Base-by-base conservation (phyloP, 2,113 vertebrate genomes). In the Cebus imitator region DNA sequence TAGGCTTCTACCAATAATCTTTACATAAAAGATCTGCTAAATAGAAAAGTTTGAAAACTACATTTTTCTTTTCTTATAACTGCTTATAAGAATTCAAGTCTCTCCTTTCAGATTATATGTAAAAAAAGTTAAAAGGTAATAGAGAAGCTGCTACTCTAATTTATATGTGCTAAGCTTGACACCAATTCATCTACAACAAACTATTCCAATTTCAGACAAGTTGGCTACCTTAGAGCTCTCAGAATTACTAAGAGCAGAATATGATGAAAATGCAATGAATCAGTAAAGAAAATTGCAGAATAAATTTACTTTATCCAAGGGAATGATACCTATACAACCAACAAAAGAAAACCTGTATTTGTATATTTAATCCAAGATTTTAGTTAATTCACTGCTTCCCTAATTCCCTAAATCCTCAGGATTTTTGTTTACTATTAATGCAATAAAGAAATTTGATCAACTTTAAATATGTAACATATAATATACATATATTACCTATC, bases 361-460 rank as follows among this genome's bases (percentile, higher is more conserved):
- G 35, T 70, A 50, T 43, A 82, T 57, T 94, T 81, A 93, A 95
- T 57, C 48, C 35, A 92, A 66, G 64, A 91, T 96, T 96, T 95
- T 75, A 93, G 48, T 78, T 86, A 86, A 95, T 27, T 87, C 58
- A 48, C 3, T 91, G 50, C 35, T 89, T 95, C 79, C 9, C 30
- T 73, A 94, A 91, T 50, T 90, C 18, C 97, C 66, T 84, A 87
- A 87, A 17, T 35, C 89, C 90, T 89, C 79, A 93, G 27, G 80
- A 95, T 27, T 90, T 94, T 16, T 72, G 88, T 17, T 52, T 89
- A 96, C 70, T 91, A 92, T 58, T 95, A 91, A 76, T 57, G 21
- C 9, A 78, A 82, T 61, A 61, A 64, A 94, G 17, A 96, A 91
- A 93, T 81, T 5, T 72, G 64, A 94, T 73, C 70, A 57, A 93